Percentiles rank a stretch among this genome's conserved stretches.
phyloP scores from a whole-genome alignment of 2,113 vertebrate species.

The Neotoma lepida region DNA sequence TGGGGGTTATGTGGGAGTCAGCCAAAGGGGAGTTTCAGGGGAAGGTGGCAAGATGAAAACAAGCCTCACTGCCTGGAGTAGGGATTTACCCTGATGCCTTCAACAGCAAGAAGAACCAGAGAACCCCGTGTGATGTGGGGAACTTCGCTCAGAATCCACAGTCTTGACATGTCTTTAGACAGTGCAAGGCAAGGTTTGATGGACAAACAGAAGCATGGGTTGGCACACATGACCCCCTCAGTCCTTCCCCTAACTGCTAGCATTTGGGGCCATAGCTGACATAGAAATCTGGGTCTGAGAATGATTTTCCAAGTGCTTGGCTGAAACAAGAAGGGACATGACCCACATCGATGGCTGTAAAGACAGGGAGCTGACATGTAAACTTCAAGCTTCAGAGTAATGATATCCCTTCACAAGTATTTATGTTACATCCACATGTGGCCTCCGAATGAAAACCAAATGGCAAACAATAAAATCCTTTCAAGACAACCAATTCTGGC shows the following conservation, averaged over 20 bases:
- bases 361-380: constrained; percentile 81
- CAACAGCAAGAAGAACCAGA: not conserved
- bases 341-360: constrained; percentile 66
- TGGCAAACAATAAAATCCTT: constrained; percentile 73
- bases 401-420: constrained; percentile 81
- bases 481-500: constrained; percentile 35
- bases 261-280: not conserved
- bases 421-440: constrained; percentile 82
- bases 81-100: not conserved
- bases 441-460: constrained; percentile 85
- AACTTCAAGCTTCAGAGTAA: constrained; percentile 79
- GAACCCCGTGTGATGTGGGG: not conserved
- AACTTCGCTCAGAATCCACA: not conserved
- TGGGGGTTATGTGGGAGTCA: not conserved
- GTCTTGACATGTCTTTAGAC: not conserved
- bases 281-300: not conserved
- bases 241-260: not conserved
- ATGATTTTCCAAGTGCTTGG: not conserved
- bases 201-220: not conserved
- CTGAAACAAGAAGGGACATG: constrained; percentile 23
- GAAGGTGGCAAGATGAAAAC: not conserved
- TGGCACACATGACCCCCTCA: not conserved
- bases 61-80: not conserved
- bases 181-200: not conserved
- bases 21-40: not conserved